Conservation (phyloP, 2,113 vertebrate species). For the Pongo abelii region DNA sequence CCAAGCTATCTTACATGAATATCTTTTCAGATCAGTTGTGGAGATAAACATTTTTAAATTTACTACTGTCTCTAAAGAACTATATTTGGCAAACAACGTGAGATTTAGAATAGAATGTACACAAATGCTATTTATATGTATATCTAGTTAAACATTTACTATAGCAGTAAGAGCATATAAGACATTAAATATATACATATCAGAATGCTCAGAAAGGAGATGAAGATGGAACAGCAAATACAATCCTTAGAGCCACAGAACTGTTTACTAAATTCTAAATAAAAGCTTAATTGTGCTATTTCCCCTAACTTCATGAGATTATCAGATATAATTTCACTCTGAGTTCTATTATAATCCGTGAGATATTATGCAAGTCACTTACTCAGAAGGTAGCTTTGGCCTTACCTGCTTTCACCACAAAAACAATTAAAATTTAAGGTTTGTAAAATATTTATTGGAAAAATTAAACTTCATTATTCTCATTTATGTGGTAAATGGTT, state of each 20-base stretch:
- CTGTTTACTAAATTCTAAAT: slow-evolving; percentile 2
- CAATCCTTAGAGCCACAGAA: neutral
- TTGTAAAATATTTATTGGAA: neutral
- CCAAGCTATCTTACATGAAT: neutral
- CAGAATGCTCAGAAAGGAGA: neutral
- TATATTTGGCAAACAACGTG: neutral
- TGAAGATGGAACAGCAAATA: neutral
- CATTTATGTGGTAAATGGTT: neutral
- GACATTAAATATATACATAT: neutral
- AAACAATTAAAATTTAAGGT: neutral
- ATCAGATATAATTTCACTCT: neutral
- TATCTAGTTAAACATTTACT: neutral
- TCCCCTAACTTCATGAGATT: neutral
- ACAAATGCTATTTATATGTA: neutral
- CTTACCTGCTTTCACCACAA: neutral
- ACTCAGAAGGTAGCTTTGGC: neutral
- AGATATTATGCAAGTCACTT: slow-evolving; percentile 53
- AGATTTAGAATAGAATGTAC: neutral
- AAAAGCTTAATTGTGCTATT: neutral
- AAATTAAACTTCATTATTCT: neutral
- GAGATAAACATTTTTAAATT: neutral
- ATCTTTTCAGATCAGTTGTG: neutral
- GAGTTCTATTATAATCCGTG: neutral
- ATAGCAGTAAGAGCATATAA: neutral
- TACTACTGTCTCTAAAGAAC: neutral